Evolutionary conservation across 2,888 invertebrate species (phyloP).

Genomic region (Sepiola atlantica): DNA sequence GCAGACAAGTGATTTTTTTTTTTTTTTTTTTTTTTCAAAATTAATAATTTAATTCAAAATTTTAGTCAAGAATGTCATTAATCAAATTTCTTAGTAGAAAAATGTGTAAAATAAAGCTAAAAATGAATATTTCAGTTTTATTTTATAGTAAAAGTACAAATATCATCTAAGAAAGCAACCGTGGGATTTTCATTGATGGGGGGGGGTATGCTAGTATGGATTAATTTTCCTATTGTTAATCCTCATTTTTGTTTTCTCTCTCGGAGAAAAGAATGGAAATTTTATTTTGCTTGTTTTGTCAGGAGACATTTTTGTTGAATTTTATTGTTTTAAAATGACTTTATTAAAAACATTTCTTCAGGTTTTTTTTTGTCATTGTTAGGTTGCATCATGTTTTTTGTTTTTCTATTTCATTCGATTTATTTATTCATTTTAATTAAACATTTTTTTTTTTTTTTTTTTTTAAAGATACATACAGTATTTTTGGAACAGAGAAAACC

Average conservation of each 20-base stretch:
- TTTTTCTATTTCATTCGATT: neutral
- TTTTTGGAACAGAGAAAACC: slow-evolving; percentile 64
- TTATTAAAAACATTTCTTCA: neutral
- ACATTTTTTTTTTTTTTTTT: slow-evolving; percentile 39
- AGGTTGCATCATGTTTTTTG: too few species aligned
- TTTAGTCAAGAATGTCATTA: too few species aligned
- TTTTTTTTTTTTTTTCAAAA: too few species aligned
- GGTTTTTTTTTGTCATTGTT: neutral
- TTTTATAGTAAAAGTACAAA: too few species aligned
- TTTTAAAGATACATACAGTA: slow-evolving; percentile 57
- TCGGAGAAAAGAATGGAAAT: neutral
- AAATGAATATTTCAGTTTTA: too few species aligned
- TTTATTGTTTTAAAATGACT: neutral
- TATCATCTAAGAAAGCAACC: too few species aligned
- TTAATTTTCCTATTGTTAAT: neutral
- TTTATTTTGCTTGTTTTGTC: neutral
- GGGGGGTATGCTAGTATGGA: neutral
- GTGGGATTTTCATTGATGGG: too few species aligned
- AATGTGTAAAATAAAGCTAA: too few species aligned
- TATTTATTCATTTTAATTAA: too few species aligned
- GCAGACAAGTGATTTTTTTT: too few species aligned
- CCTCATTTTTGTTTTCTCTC: neutral
- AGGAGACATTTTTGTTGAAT: neutral
- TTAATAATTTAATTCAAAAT: too few species aligned
- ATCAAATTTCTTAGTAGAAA: too few species aligned